Conservation (phyloP, 2,888 invertebrate species). For the Tiliacea aurago region DNA sequence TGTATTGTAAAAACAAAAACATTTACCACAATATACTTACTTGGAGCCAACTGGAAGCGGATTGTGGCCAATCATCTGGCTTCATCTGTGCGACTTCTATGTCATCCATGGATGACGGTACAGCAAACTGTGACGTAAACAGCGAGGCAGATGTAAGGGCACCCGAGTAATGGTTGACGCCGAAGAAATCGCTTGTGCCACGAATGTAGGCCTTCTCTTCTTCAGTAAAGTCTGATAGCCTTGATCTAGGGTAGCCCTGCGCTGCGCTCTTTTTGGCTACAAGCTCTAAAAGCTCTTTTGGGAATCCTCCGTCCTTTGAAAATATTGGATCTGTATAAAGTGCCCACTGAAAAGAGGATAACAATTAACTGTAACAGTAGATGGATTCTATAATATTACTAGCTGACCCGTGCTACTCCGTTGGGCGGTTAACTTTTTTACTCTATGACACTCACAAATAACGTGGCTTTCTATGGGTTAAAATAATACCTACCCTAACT, state of each 20-base stretch:
- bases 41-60: conserved; percentile 75
- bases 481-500: too few species aligned
- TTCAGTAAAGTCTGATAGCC: conserved; percentile 82
- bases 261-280: conserved; percentile 82
- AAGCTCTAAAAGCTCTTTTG: conserved; percentile 81
- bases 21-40: conserved; percentile 66
- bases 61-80: conserved; percentile 73
- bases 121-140: conserved; percentile 52
- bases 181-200: conserved; percentile 80
- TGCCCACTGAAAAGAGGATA: conserved; percentile 74
- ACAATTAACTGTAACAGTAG: not conserved
- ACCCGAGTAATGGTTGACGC: conserved; percentile 93
- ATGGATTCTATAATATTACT: not conserved
- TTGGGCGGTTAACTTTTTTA: too few species aligned
- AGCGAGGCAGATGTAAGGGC: conserved; percentile 71
- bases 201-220: conserved; percentile 76
- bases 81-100: conserved; percentile 61
- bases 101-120: conserved; percentile 75
- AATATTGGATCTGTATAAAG: conserved; percentile 87
- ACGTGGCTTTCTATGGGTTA: too few species aligned
- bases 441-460: too few species aligned
- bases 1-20: not conserved
- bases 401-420: too few species aligned
- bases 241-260: conserved; percentile 82
- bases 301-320: conserved; percentile 86